Evolutionary conservation across 2,113 vertebrate genomes (phyloP), one percentile per base, ranked within the genome.

Genomic region (Pseudopodoces humilis): DNA sequence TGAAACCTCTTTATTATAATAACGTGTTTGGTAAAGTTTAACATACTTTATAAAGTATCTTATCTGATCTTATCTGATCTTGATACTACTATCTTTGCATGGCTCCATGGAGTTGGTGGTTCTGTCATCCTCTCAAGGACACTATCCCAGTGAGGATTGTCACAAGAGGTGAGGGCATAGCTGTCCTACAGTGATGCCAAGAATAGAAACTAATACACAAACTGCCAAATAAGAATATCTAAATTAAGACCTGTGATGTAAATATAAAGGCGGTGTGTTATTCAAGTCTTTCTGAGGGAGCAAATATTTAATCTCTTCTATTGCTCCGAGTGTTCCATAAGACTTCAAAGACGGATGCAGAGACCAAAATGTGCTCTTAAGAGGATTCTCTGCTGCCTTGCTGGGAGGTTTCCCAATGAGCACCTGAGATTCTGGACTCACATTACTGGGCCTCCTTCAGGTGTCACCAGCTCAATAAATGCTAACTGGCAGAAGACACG

Each of bases 101-200:
- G 13, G 5, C 28, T 74, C 47, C 0, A 0, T 46, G 25, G 25
- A 70, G 41, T 21, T 37, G n/a, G 9, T 33, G 47, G 13, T 68
- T 39, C 25, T 35, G 12, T 30, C 23, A 31, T 37, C 9, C 8
- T 49, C 31, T n/a, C 1, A 3, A 33, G 27, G 33, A 23, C 15
- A n/a, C 8, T 31, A 55, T 25, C 11, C 20, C 15, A 43, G 21
- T 33, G 41, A 80, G 2, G 9, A n/a, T 5, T 60, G 15, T 41
- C 23, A 47, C 18, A 62, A 31, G 21, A 67, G 6, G 2, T 23
- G 8, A 76, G 13, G 23, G 4, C 19, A 69, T 21, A 52, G 12
- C 6, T 83, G 5, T 11, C 3, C 47, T 60, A 27, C 7, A 7
- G 37, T 65, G 31, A 39, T 19, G 3, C 3, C 47, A 69, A 56